Conservation (phyloP, 2,113 vertebrate species). For the Phaethornis superciliosus region DNA sequence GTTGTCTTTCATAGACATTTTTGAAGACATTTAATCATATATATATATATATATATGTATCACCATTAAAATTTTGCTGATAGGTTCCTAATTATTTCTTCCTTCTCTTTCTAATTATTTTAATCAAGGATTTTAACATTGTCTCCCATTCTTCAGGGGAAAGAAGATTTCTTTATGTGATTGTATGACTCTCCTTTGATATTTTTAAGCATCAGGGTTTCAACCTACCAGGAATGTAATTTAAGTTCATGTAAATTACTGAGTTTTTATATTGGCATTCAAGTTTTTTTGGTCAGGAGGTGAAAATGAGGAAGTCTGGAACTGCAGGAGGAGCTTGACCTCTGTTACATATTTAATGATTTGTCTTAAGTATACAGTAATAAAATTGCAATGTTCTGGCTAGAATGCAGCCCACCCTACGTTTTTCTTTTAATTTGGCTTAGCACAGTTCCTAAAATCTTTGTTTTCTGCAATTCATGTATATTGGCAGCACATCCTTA, state of each 20-base stretch:
- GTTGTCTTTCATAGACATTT: not conserved
- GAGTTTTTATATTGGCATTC: not conserved
- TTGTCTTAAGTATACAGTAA: not conserved
- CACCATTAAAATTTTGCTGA: not conserved
- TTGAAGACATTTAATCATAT: not conserved
- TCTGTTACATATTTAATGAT: not conserved
- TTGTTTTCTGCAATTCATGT: not conserved
- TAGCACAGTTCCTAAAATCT: not conserved
- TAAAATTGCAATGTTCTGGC: not conserved
- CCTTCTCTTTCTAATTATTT: not conserved
- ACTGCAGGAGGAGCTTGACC: not conserved
- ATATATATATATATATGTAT: not conserved
- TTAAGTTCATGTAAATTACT: not conserved
- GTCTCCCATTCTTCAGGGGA: not conserved
- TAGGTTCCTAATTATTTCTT: not conserved
- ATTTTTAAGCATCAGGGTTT: not conserved
- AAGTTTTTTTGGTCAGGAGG: not conserved
- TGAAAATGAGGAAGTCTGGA: not conserved
- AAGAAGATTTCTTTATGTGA: not conserved
- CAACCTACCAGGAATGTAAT: not conserved
- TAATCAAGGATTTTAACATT: not conserved
- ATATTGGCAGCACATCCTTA: not conserved
- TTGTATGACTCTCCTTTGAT: not conserved
- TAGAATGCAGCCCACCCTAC: not conserved
- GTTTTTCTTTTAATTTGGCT: not conserved